Base-by-base conservation (phyloP, 2,113 vertebrate genomes). In the Otocyon megalotis region DNA sequence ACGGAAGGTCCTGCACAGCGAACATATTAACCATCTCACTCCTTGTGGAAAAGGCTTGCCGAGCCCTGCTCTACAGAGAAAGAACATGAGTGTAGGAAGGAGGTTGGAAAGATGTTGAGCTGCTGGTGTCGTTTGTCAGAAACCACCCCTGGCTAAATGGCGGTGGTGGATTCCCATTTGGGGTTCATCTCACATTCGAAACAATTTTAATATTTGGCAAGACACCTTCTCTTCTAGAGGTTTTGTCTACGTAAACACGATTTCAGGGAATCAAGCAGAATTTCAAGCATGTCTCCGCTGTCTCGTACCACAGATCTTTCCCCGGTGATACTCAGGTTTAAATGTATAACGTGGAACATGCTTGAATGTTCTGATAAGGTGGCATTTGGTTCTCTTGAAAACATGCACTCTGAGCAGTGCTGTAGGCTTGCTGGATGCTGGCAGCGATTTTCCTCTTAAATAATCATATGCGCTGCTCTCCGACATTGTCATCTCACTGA, bases 161-260 rank as follows among this genome's bases (percentile, higher is more conserved):
- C 35, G 35, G 77, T 48, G 20, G 50, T 2, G 0, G 53, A 74
- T 92, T 79, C 79, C 12, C 53, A 74, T 32, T 88, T 60, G 22
- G 53, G 53, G 60, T 58, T 85, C 48, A 93, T 90, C 69, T 89
- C 50, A 63, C 35, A 11, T 90, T 82, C 20, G 58, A 86, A 67
- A 76, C 11, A 24, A 16, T 74, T 89, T 85, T 81, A 56, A 1
- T 81, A 62, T 95, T 96, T 96, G 82, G 71, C 53, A 96, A 77
- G 90, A 53, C 8, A 53, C 11, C 4, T 37, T 83, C 19, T 88
- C 67, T 82, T 85, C 60, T 37, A 90, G 48, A 88, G 65, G n/a
- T 50, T 95, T 94, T 83, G 71, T 58, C 30, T 79, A 43, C 32
- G 8, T 86, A n/a, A 90, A 94, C 20, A 97, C 60, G n/a, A 54